Evolutionary conservation across 2,113 vertebrate species (phyloP), one percentile per base, ranked within the genome.

Genomic region (Pomatostomus ruficeps): DNA sequence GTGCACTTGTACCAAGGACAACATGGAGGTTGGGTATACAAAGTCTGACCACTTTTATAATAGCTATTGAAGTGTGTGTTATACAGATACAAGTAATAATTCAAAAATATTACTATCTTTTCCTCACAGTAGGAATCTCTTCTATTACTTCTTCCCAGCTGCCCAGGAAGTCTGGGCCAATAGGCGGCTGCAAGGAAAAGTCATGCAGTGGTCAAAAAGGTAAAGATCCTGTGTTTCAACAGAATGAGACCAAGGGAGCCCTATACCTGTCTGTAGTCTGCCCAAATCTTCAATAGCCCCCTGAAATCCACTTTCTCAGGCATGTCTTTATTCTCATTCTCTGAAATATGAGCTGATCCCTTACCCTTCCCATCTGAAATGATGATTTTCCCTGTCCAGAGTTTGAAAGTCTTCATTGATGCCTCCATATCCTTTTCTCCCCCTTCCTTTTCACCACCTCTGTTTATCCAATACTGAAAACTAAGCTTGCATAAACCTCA

Each of bases 361-460:
- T 70, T 28, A 12, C 19, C 4, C 13, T 62, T 82, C 25, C 23
- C 25, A 54, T 14, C 12, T 20, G 31, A 78, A 82, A 70, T 23
- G 24, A 33, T 15, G 8, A 31, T 59, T 82, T 90, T 90, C 9
- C 36, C 9, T 38, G 21, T 48, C 5, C 10, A 65, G 15, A 62
- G 1, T 38, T 88, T 54, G 55, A 45, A 75, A 80, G 10, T 52
- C n/a, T 63, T 78, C 18, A 24, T 9, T 23, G 33, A 72, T 55
- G 9, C 4, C 12, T 79, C 14, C 23, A 31, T 19, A 46, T 22
- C 6, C 19, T 75, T 76, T 62, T 36, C 5, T 49, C 5, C 2
- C 2, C 7, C 1, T 85, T 65, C 23, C 3, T 40, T 81, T 61
- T 14, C 2, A 9, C 8, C 2, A 20, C 0, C 0, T n/a, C 21